phyloP scores from a whole-genome alignment of 2,888 invertebrate species.

The Allolobophora icterica region DNA sequence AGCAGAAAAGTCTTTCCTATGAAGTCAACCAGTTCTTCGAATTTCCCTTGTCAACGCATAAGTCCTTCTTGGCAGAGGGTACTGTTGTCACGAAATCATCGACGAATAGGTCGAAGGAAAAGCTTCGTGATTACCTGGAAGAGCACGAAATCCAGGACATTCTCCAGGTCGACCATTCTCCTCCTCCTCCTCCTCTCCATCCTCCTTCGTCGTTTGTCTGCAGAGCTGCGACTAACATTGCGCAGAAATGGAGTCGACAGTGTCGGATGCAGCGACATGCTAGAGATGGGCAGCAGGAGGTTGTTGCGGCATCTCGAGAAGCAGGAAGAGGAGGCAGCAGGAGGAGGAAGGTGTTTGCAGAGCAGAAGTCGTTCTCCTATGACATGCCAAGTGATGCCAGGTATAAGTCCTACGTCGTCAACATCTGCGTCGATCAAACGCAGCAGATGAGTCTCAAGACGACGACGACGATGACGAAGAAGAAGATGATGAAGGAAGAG shows the following conservation, averaged over 20 bases:
- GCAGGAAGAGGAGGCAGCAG: no score
- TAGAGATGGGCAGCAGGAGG: neutral
- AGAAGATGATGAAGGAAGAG: neutral
- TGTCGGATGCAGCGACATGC: neutral
- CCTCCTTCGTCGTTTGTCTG: neutral
- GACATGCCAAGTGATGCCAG: neutral
- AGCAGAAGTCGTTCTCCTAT: neutral
- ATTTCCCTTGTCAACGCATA: neutral
- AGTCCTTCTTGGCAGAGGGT: neutral
- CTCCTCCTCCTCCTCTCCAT: neutral
- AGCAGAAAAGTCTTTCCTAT: constrained; percentile 10
- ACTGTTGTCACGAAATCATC: neutral
- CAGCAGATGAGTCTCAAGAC: neutral
- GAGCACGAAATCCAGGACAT: neutral
- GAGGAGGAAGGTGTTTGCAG: neutral
- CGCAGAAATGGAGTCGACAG: neutral
- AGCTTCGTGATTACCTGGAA: neutral
- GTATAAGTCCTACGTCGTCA: neutral
- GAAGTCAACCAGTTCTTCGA: neutral
- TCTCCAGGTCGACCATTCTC: neutral
- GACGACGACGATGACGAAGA: neutral
- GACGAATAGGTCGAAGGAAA: neutral
- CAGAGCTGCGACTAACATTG: neutral
- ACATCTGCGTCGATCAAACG: neutral
- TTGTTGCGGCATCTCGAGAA: no score